Base-by-base conservation (phyloP, 2,888 invertebrate genomes). In the Sesia bembeciformis region DNA sequence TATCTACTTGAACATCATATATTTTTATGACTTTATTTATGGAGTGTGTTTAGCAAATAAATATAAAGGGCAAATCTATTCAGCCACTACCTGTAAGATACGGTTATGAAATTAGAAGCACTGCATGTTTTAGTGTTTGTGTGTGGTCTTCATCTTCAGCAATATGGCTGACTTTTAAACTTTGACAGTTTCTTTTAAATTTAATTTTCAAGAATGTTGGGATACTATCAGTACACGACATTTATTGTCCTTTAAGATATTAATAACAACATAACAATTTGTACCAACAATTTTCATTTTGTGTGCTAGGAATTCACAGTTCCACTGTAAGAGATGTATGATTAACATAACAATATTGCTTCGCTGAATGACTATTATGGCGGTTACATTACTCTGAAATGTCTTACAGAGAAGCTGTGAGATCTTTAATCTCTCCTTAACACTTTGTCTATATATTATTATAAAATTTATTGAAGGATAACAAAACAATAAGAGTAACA, bases 341-440 rank as follows among this genome's bases (percentile, higher is more conserved):
- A 53, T 5, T 4, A 39, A 49, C 5, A 40, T 40, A 4, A 60
- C 57, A 61, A 58, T 59, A 56, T 64, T 53, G 57, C 57, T 57
- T 59, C 58, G 58, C 55, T 58, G 57, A 58, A 57, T 55, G 57
- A 59, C 57, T 54, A 78, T 80, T 85, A 87, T 88, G 88, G 89
- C 88, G 68, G 87, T 89, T 88, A 87, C 88, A 82, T 87, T 81
- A 76, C 79, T 74, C 70, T 60, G 58, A 59, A 69, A 72, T 75
- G 76, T 76, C 84, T 86, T 88, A 85, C 87, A 88, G 87, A 84
- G 84, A 80, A 81, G 79, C 86, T 88, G 86, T 85, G 83, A 73
- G 78, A 68, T 58, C 50, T 50, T 42, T 23, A 23, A 23, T 23
- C 23, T 23, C 23, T 2, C 23, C 23, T 23, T 23, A 23, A 23